Evolutionary conservation across 2,113 vertebrate species (phyloP).

Genomic region (Pseudopodoces humilis): DNA sequence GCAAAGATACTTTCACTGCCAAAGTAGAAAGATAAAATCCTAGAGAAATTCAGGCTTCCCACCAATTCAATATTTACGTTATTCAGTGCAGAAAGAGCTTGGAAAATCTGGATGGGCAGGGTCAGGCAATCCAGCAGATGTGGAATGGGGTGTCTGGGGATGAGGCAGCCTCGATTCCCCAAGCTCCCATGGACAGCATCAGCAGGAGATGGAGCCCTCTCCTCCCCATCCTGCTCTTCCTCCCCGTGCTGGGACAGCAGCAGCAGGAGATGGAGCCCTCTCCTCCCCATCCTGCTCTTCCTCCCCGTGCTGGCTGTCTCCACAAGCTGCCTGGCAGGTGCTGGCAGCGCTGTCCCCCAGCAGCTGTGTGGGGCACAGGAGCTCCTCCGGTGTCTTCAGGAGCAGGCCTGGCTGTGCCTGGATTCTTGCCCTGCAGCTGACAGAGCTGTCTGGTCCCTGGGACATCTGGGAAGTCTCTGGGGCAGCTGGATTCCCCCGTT

Average conservation of each 20-base stretch:
- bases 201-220: neutral
- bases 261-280: no score
- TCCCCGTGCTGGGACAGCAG: no score
- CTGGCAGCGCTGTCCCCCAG: neutral
- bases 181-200: neutral
- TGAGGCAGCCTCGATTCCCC: neutral
- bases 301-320: no score
- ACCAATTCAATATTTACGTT: neutral
- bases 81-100: neutral
- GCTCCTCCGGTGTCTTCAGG: rapidly evolving
- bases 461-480: neutral
- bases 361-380: neutral
- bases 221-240: neutral
- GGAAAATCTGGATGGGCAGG: neutral
- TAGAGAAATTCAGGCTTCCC: neutral
- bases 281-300: no score
- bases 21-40: neutral
- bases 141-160: neutral
- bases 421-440: neutral
- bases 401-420: neutral
- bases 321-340: no score
- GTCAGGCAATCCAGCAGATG: no score
- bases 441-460: neutral
- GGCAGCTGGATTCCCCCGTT: neutral
- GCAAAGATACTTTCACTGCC: neutral